phyloP scores from a whole-genome alignment of 2,888 invertebrate species.

The Rhagonycha lutea region DNA sequence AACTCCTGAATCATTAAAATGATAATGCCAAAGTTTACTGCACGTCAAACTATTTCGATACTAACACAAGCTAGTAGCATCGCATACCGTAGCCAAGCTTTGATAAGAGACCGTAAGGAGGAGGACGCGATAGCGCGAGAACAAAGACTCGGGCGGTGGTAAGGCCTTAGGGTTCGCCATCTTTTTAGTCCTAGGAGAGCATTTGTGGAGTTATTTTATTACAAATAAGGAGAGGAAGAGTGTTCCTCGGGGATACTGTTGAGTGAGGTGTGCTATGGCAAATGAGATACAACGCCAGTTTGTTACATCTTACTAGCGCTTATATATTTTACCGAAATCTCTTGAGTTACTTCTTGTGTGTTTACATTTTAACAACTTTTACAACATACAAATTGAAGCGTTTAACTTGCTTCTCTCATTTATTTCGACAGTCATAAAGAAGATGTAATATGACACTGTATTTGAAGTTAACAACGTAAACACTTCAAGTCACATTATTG shows the following conservation, averaged over 20 bases:
- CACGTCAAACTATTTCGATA: slow-evolving; percentile 49
- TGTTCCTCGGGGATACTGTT: slow-evolving; percentile 52
- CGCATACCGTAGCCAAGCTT: slow-evolving; percentile 28
- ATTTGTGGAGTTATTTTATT: slow-evolving; percentile 57
- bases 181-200: slow-evolving; percentile 54
- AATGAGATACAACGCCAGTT: slow-evolving; percentile 52
- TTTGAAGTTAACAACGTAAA: slow-evolving; percentile 12
- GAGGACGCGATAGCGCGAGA: slow-evolving; percentile 36
- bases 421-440: slow-evolving; percentile 21
- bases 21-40: slow-evolving; percentile 49
- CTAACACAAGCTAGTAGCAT: slow-evolving; percentile 29
- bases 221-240: slow-evolving; percentile 57
- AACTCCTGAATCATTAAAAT: slow-evolving; percentile 48
- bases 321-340: slow-evolving; percentile 39
- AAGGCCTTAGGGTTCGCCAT: slow-evolving; percentile 50
- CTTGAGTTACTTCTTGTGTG: slow-evolving; percentile 29
- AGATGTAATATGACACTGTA: slow-evolving; percentile 14
- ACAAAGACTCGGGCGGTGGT: slow-evolving; percentile 45
- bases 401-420: slow-evolving; percentile 23
- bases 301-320: slow-evolving; percentile 35
- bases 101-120: slow-evolving; percentile 33
- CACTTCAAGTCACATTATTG: neutral
- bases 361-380: slow-evolving; percentile 32
- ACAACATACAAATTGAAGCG: slow-evolving; percentile 28
- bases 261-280: slow-evolving; percentile 53